These are phyloP conservation scores for Leguminivora glycinivorella DNA, from an alignment of 1,140 invertebrate genomes.

Conservation along the genomic window DNA sequence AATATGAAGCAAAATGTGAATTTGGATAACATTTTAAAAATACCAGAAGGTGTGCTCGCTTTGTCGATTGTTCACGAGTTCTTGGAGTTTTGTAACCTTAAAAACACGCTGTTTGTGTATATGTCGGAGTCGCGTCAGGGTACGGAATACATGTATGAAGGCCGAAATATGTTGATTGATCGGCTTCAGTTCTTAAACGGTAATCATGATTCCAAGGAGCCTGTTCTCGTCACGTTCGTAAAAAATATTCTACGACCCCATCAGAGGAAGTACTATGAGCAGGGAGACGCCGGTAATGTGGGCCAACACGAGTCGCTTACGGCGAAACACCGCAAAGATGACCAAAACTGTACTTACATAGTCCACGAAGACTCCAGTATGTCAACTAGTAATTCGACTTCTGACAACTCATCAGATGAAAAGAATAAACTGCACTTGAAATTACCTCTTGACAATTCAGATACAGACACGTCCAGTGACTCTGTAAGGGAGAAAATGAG, in stretches of 20 bases:
- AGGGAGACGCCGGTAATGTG: slow-evolving; percentile 31
- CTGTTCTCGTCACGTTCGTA: slow-evolving; percentile 61
- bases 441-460: slow-evolving; percentile 66
- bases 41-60: slow-evolving; percentile 69
- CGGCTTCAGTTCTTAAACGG: slow-evolving; percentile 55
- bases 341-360: slow-evolving; percentile 70
- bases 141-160: slow-evolving; percentile 65
- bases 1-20: slow-evolving; percentile 66
- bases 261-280: slow-evolving; percentile 42
- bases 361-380: slow-evolving; percentile 68
- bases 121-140: slow-evolving; percentile 75
- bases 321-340: slow-evolving; percentile 49
- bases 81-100: slow-evolving; percentile 74
- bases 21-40: slow-evolving; percentile 66
- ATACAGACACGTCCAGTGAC: slow-evolving; percentile 72
- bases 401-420: slow-evolving; percentile 71
- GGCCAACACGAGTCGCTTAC: slow-evolving; percentile 42
- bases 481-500: slow-evolving; percentile 62
- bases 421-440: slow-evolving; percentile 69
- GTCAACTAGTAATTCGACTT: slow-evolving; percentile 60
- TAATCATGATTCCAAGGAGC: slow-evolving; percentile 54
- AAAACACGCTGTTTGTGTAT: slow-evolving; percentile 76
- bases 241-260: slow-evolving; percentile 51
- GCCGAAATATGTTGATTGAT: slow-evolving; percentile 51
- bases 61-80: slow-evolving; percentile 73